Conservation (phyloP, 2,888 invertebrate genomes). For the Aplocera efformata region DNA sequence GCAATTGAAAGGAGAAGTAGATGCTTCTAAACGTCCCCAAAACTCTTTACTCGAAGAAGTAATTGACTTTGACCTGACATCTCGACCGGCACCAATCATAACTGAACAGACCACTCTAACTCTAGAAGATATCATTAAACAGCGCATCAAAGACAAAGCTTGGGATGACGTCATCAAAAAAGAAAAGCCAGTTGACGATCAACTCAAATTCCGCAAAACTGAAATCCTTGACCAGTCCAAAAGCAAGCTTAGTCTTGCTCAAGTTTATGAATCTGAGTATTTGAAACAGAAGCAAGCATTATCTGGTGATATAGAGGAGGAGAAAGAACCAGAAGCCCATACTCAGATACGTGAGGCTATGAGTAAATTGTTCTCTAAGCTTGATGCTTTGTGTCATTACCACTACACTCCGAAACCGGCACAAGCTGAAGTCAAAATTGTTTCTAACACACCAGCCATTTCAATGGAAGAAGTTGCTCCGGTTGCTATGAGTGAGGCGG, state of each 20-base stretch:
- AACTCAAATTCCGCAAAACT: conserved; percentile 92
- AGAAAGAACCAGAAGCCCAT: conserved; percentile 87
- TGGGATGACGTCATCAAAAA: conserved; percentile 97
- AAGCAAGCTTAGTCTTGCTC: conserved; percentile 94
- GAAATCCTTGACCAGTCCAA: conserved; percentile 95
- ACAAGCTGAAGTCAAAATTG: conserved; percentile 92
- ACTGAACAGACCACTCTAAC: conserved; percentile 93
- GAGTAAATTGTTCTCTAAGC: conserved; percentile 87
- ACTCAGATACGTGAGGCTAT: conserved; percentile 88
- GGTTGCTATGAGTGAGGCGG: conserved; percentile 90
- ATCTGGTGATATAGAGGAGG: conserved; percentile 80
- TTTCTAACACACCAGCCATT: conserved; percentile 94
- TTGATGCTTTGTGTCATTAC: conserved; percentile 96
- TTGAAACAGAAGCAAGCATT: conserved; percentile 83
- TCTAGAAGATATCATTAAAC: conserved; percentile 94
- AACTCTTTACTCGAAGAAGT: conserved; percentile 96
- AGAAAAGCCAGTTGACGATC: conserved; percentile 90
- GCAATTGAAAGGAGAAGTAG: conserved; percentile 96
- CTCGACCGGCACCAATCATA: conserved; percentile 92
- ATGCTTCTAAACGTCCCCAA: conserved; percentile 88
- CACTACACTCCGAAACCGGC: conserved; percentile 95
- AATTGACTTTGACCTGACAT: conserved; percentile 92
- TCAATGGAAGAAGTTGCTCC: conserved; percentile 98
- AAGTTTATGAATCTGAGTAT: conserved; percentile 96
- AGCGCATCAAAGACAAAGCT: conserved; percentile 94